These are phyloP conservation scores for Onychomys torridus DNA, from an alignment of 2,797 vertebrate genomes.

Conservation along the genomic window DNA sequence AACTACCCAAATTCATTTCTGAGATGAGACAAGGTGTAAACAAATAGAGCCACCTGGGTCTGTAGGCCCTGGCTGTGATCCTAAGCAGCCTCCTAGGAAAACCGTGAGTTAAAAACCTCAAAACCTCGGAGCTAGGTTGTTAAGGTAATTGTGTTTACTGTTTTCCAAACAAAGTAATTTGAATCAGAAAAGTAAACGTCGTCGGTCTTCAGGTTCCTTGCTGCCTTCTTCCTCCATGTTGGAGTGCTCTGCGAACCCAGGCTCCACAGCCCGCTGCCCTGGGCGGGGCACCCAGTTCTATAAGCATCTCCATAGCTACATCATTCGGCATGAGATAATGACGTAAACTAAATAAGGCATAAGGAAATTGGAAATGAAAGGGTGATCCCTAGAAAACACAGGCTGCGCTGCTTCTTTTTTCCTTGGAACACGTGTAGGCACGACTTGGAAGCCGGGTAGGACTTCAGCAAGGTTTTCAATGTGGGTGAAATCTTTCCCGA, in stretches of 20 bases:
- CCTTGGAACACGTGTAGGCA: background rate
- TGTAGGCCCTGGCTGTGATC: background rate
- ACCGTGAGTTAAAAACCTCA: constrained; percentile 77
- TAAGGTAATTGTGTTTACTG: constrained; percentile 82
- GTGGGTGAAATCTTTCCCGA: constrained; percentile 41
- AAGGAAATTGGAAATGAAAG: constrained; percentile 29
- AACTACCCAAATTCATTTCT: background rate
- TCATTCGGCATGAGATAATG: background rate
- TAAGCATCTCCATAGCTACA: constrained; percentile 29
- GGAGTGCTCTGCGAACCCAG: background rate
- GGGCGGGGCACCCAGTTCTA: background rate
- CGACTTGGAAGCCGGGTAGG: constrained; percentile 9
- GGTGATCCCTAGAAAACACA: background rate
- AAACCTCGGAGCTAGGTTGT: constrained; percentile 75
- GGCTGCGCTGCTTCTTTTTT: background rate
- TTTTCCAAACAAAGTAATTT: constrained; percentile 72
- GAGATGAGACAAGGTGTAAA: constrained; percentile 42
- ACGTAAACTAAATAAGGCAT: background rate
- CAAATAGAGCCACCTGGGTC: constrained; percentile 61
- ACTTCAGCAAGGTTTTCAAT: constrained; percentile 9
- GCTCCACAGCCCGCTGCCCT: background rate
- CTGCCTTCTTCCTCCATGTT: constrained; percentile 56
- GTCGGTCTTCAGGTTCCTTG: constrained; percentile 70
- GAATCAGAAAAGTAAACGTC: constrained; percentile 77
- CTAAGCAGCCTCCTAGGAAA: constrained; percentile 54